Percentiles rank a stretch among this genome's conserved stretches.
Conservation (phyloP, 2,888 invertebrate genomes). For the Aplocera efformata region DNA sequence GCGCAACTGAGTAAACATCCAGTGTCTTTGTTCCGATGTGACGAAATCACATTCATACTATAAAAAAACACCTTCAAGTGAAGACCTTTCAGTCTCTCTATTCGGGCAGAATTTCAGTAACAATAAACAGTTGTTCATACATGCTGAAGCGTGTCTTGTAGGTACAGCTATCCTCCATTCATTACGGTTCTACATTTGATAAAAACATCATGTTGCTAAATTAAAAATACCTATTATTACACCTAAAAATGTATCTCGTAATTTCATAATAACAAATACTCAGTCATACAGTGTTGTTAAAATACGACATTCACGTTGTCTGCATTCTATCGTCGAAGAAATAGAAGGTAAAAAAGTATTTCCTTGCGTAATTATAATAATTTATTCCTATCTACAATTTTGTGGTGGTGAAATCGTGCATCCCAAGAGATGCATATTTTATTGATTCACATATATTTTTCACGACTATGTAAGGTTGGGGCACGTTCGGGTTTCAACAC, state of each 20-base stretch:
- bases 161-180: constrained; percentile 31
- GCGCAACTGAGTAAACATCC: constrained; percentile 60
- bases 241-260: constrained; percentile 31
- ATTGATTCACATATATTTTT: too few species aligned
- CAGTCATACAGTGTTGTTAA: constrained; percentile 60
- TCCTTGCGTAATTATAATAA: not conserved
- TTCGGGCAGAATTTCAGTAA: constrained; percentile 50
- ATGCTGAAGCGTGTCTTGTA: constrained; percentile 59
- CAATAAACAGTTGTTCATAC: constrained; percentile 57
- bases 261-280: constrained; percentile 55
- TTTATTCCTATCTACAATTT: constrained; percentile 6
- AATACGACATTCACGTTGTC: constrained; percentile 61
- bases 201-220: constrained; percentile 12
- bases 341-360: constrained; percentile 46
- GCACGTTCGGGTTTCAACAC: too few species aligned
- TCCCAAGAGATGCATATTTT: too few species aligned
- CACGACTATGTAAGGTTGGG: too few species aligned
- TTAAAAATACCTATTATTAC: not conserved
- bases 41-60: constrained; percentile 38
- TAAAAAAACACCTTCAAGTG: constrained; percentile 18
- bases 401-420: too few species aligned
- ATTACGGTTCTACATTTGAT: constrained; percentile 18
- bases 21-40: constrained; percentile 54
- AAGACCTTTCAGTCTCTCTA: constrained; percentile 39
- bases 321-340: constrained; percentile 65